Base-by-base conservation (phyloP, 2,113 vertebrate genomes). In the Axis porcinus region DNA sequence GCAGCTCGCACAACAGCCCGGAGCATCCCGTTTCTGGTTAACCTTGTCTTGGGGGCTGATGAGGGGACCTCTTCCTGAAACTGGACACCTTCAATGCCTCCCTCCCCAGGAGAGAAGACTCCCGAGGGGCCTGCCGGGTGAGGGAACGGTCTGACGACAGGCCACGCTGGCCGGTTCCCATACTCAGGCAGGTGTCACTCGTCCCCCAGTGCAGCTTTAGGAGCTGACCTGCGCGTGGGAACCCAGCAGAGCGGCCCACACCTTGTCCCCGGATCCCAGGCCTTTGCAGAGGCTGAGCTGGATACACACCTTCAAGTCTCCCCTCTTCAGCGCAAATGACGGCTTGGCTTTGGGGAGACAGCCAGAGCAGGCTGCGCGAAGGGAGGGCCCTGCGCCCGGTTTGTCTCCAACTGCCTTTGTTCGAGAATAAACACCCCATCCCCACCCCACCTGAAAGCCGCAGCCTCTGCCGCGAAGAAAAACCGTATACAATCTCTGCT, bases 361-460 rank as follows among this genome's bases (percentile, higher is more conserved):
- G 45, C 64, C 6, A 16, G 33, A 45, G 74, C 45, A 2, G 36
- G 36, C 4, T 7, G 76, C 23, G 0, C 23, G 0, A 45, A 86
- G 92, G 95, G 96, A 92, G 97, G 89, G 70, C 58, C 3, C 12
- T 4, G 28, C 43, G n/a, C 78, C 76, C 15, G 0, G 60, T 88
- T 67, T 95, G 88, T 97, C 94, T 97, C 91, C 95, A n/a, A 7
- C 89, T 52, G 95, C 86, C 97, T 98, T 98, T 98, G 98, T 98
- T 98, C 33, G 2, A 13, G 92, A 98, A 97, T 97, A 97, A 98
- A 97, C 96, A 97, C 76, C 17, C 92, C 47, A 7, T 82, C 92
- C 74, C 33, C 52, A 25, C 82, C 82, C 91, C 30, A 93, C 92
- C 95, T 93, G 97, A 95, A 94, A 95, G 96, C 91, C 11, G 45